Evolutionary conservation across 2,113 vertebrate species (phyloP), one percentile per base, ranked within the genome.

Genomic region (Abramis brama): DNA sequence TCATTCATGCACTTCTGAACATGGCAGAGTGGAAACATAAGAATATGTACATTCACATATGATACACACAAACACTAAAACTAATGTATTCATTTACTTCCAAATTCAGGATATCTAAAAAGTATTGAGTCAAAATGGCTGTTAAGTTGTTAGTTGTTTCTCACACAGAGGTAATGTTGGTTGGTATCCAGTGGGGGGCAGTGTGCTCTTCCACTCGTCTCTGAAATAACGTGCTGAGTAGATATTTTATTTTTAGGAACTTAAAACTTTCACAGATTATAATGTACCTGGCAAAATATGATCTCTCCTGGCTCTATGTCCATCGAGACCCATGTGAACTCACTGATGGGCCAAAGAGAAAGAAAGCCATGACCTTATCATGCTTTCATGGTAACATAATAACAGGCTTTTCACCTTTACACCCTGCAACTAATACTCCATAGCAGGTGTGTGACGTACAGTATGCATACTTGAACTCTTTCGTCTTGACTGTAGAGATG

Each of bases 121-220:
- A 71, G 70, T 39, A 19, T 19, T 19, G 68, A 71, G 39, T 47
- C 23, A 45, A 74, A 60, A 21, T 25, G n/a, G 57, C 27, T 30
- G 50, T 4, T 25, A 15, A 25, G 33, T 85, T 70, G 70, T 25
- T 45, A 36, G 6, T 23, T 23, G 68, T 73, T 43, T 43, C 10
- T 43, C 21, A 73, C 36, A 73, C 36, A 1, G 47, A 27, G 27
- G 82, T 59, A 27, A 23, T 83, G 39, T 84, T 59, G 15, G 23
- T 21, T 39, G 60, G 25, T 87, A 47, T 85, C 88, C 90, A 91
- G 76, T 66, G 36, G 87, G 80, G 78, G 90, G 88, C 86, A 84
- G 83, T 88, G 62, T 87, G 45, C 70, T 83, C 60, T 73, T 85
- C 75, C 27, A 39, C 27, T 82, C 43, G 5, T 82, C 27, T 68